Percentiles rank a stretch among this genome's conserved stretches.
These are phyloP conservation scores for Entelurus aequoreus DNA, from an alignment of 2,113 vertebrate species.

Conservation along the genomic window DNA sequence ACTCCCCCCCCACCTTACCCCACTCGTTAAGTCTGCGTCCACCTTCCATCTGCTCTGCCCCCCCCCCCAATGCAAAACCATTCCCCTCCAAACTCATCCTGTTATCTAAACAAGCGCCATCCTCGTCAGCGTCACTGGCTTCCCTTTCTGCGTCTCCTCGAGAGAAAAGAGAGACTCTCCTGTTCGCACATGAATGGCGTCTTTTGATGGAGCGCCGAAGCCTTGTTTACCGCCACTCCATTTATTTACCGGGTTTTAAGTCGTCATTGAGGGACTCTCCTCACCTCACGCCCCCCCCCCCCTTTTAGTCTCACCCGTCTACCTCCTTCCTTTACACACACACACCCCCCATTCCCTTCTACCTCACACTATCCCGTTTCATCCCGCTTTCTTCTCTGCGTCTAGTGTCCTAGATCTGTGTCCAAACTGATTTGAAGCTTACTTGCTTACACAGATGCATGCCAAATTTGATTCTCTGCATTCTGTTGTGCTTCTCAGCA, in stretches of 20 bases:
- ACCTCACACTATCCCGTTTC: slow-evolving; percentile 57
- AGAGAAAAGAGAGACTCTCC: slow-evolving; percentile 64
- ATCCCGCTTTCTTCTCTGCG: slow-evolving; percentile 59
- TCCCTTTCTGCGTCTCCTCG: slow-evolving; percentile 56
- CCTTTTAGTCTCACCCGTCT: slow-evolving; percentile 21
- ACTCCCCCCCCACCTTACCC: slow-evolving; percentile 36
- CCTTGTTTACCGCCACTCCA: slow-evolving; percentile 68
- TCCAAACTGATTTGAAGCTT: slow-evolving; percentile 74
- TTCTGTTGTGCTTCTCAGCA: slow-evolving; percentile 60
- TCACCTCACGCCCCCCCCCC: slow-evolving; percentile 16
- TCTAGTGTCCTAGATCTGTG: slow-evolving; percentile 70
- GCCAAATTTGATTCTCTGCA: slow-evolving; percentile 71
- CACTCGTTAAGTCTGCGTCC: slow-evolving; percentile 41
- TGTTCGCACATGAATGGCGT: slow-evolving; percentile 66
- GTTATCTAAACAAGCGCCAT: slow-evolving; percentile 66
- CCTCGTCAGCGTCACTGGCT: slow-evolving; percentile 49
- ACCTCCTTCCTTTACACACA: slow-evolving; percentile 5
- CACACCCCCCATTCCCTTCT: slow-evolving; percentile 42
- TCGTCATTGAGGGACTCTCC: slow-evolving; percentile 62
- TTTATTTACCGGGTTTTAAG: slow-evolving; percentile 68
- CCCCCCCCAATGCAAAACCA: slow-evolving; percentile 12
- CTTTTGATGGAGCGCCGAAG: slow-evolving; percentile 64
- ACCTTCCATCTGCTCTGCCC: slow-evolving; percentile 49
- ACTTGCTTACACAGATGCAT: slow-evolving; percentile 62
- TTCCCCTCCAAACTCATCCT: slow-evolving; percentile 62